Evolutionary conservation across 2,113 vertebrate genomes (phyloP), one percentile per base, ranked within the genome.

Genomic region (Passer montanus): DNA sequence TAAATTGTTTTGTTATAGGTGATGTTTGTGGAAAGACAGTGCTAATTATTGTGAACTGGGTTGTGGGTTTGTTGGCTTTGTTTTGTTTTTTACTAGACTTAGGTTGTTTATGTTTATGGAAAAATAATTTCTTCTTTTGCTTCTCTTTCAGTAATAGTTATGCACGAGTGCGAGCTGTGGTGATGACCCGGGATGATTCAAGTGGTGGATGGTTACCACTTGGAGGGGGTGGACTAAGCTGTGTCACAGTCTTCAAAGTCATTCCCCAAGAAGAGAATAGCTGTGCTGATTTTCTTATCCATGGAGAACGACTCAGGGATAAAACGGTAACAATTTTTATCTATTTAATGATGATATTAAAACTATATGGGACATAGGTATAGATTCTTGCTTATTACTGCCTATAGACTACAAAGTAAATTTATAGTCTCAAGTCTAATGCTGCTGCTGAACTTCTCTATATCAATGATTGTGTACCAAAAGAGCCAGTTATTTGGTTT

Each of bases 161-260:
- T 98, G 99, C 99, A 97, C 99, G 99, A 97, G 99, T 99, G 98
- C 98, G 99, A 99, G 99, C 99, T 98, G 99, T 99, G 99, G 99
- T 99, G 98, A 99, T 99, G 99, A 99, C 99, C 98, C 99, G 99
- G 97, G 99, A 99, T 98, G 99, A 99, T 99, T 99, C 99, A 97
- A 99, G 99, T 93, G 99, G 99, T 94, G 99, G 99, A 97, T 99
- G 99, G 99, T 98, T 99, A 97, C 99, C 99, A 95, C 98, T 99
- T 92, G 99, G 98, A 96, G 99, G 99, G 73, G 99, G 99, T 96
- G 99, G 99, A 94, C 99, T 99, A 89, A 99, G 99, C 98, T 99
- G 98, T 95, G 99, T 99, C 98, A 99, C 99, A 68, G 98, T 99
- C 98, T 99, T 99, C 98, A 99, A 98, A 98, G 98, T 98, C 97